Evolutionary conservation across 2,113 vertebrate genomes (phyloP), one percentile per base, ranked within the genome.

Genomic region (Haemorhous mexicanus): DNA sequence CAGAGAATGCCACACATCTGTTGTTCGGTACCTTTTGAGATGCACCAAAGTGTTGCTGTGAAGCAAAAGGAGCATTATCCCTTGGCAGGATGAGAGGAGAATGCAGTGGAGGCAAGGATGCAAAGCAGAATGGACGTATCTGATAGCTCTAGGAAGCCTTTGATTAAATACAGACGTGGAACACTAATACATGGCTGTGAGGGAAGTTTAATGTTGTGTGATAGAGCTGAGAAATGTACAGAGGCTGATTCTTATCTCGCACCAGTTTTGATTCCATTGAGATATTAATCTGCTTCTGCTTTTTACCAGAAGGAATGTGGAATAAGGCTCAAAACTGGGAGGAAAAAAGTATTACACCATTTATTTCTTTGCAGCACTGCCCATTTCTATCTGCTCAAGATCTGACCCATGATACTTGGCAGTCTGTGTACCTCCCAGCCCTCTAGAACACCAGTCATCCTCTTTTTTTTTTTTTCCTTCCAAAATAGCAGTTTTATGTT

Each of bases 401-500:
- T 92, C 92, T 20, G 27, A 88, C 92, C 86, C 81, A 64, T 87
- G 91, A 80, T 75, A 66, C 84, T 93, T 75, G 32, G 55, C 77
- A 95, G 87, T 87, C 94, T 84, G n/a, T 62, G 43, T 81, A 74
- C 32, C 67, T 94, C 76, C 90, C 52, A 83, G 80, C 53, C 0
- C 32, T 64, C 87, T 69, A 33, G 88, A 96, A 84, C 83, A 82
- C 67, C 46, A 92, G 53, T 89, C 63, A 90, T 87, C 44, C 53
- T 62, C 56, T 73, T 50, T 72, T 89, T 91, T 90, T 74, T 50
- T 27, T 9, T 33, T 13, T 6, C 16, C 56, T 95, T 94, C 47
- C 64, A 84, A 90, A 95, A 93, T 84, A 96, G 91, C 84, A 81
- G 87, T 79, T 94, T 95, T 97, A 78, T 96, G 88, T 79, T 87